Conservation (phyloP, 1,140 invertebrate genomes). For the Saccostrea echinata region DNA sequence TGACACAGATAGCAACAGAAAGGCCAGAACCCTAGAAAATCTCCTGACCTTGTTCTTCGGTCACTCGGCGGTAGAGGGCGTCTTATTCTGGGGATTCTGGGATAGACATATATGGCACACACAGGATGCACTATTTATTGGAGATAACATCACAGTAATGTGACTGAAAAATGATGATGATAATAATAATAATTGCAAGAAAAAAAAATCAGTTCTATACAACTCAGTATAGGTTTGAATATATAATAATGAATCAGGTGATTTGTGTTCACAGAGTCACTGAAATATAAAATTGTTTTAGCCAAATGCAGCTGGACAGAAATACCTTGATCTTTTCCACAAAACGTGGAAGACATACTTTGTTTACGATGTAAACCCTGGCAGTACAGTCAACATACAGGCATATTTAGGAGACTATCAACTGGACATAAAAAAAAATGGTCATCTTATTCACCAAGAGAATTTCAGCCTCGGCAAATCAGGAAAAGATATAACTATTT, state of each 20-base stretch:
- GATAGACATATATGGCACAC: constrained; percentile 59
- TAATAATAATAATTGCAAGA: too few relatives aligned
- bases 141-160: constrained; percentile 56
- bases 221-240: too few relatives aligned
- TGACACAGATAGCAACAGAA: constrained; percentile 50
- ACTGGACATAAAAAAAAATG: constrained; percentile 55
- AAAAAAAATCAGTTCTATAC: too few relatives aligned
- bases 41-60: constrained; percentile 68
- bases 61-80: constrained; percentile 69
- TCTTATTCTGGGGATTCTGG: constrained; percentile 75
- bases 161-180: too few relatives aligned
- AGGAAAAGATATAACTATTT: constrained; percentile 43
- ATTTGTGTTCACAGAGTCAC: too few relatives aligned
- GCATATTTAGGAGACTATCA: constrained; percentile 56
- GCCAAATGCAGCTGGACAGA: constrained; percentile 57
- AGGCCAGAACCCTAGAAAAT: constrained; percentile 59
- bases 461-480: constrained; percentile 48
- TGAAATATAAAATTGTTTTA: background rate
- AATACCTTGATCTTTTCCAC: constrained; percentile 51
- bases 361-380: constrained; percentile 33
- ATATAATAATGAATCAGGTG: too few relatives aligned
- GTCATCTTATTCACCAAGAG: constrained; percentile 48
- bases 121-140: constrained; percentile 55
- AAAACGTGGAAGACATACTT: constrained; percentile 52
- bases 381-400: constrained; percentile 6